Evolutionary conservation across 2,797 vertebrate species (phyloP).

Genomic region (Enteromius radiatus): DNA sequence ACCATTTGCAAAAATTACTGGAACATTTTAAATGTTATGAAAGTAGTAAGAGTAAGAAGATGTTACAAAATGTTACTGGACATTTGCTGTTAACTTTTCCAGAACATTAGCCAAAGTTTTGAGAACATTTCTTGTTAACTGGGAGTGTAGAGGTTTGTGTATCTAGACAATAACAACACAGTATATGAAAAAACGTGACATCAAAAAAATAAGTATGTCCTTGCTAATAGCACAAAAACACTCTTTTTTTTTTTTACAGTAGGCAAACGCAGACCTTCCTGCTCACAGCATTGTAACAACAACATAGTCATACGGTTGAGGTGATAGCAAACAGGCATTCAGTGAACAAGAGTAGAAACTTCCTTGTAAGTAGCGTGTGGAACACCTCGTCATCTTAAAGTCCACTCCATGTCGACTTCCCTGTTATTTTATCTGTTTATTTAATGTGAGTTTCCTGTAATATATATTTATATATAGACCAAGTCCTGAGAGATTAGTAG

Average conservation of each 20-base stretch:
- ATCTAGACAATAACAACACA: conserved; percentile 20
- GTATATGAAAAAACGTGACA: conserved; percentile 23
- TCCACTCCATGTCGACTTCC: conserved; percentile 45
- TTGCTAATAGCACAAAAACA: conserved; percentile 36
- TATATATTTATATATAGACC: conserved; percentile 4
- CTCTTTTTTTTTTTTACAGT: neutral
- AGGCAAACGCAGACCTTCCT: conserved; percentile 5
- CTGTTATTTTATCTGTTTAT: conserved; percentile 42
- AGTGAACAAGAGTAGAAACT: conserved; percentile 20
- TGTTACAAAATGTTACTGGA: neutral
- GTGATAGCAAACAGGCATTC: conserved; percentile 32
- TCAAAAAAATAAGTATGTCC: conserved; percentile 43
- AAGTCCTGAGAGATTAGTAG: conserved; percentile 72
- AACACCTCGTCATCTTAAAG: conserved; percentile 31
- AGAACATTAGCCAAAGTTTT: neutral
- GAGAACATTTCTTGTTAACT: neutral
- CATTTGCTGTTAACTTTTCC: neutral
- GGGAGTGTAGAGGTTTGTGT: conserved; percentile 14
- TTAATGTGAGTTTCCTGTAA: conserved; percentile 31
- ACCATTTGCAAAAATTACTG: neutral
- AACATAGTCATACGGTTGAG: conserved; percentile 28
- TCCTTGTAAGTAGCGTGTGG: conserved; percentile 9
- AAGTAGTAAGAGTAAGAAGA: neutral
- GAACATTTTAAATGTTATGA: neutral
- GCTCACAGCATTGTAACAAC: conserved; percentile 39